Conservation (phyloP, 2,888 invertebrate species). For the Aplocera efformata region DNA sequence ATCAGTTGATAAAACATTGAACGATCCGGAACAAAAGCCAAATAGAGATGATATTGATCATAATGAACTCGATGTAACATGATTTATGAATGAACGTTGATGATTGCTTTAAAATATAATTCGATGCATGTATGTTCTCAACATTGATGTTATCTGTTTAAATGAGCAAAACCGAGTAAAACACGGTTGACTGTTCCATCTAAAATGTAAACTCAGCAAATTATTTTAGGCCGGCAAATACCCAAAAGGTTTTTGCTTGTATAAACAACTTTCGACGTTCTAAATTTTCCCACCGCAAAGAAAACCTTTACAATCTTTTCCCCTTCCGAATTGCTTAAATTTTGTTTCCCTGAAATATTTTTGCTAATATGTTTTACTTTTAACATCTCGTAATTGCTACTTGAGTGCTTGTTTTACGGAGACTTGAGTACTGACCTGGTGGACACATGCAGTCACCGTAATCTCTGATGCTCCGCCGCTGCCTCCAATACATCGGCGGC, state of each 20-base stretch:
- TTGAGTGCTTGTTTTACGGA: neutral
- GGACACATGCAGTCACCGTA: slow-evolving; percentile 85
- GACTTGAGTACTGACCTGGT: slow-evolving; percentile 78
- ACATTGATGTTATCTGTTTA: slow-evolving; percentile 9
- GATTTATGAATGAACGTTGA: slow-evolving; percentile 11
- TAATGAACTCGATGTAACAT: slow-evolving; percentile 12
- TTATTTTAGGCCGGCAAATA: slow-evolving; percentile 16
- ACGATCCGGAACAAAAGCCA: neutral
- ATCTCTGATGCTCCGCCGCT: slow-evolving; percentile 75
- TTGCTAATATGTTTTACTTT: too few species aligned
- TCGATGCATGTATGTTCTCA: slow-evolving; percentile 2
- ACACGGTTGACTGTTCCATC: slow-evolving; percentile 9
- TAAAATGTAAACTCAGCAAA: slow-evolving; percentile 13
- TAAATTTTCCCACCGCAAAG: slow-evolving; percentile 17
- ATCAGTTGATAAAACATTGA: slow-evolving; percentile 25
- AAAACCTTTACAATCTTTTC: slow-evolving; percentile 15
- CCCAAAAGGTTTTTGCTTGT: slow-evolving; percentile 17
- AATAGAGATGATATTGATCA: slow-evolving; percentile 8
- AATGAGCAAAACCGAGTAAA: slow-evolving; percentile 8
- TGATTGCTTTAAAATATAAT: slow-evolving; percentile 7
- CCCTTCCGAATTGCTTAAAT: neutral
- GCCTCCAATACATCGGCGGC: slow-evolving; percentile 54
- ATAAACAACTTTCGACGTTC: slow-evolving; percentile 20
- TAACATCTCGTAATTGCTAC: too few species aligned
- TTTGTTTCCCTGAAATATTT: too few species aligned